These are phyloP conservation scores for Eutrigla gurnardus DNA, from an alignment of 2,797 vertebrate species.

Conservation along the genomic window DNA sequence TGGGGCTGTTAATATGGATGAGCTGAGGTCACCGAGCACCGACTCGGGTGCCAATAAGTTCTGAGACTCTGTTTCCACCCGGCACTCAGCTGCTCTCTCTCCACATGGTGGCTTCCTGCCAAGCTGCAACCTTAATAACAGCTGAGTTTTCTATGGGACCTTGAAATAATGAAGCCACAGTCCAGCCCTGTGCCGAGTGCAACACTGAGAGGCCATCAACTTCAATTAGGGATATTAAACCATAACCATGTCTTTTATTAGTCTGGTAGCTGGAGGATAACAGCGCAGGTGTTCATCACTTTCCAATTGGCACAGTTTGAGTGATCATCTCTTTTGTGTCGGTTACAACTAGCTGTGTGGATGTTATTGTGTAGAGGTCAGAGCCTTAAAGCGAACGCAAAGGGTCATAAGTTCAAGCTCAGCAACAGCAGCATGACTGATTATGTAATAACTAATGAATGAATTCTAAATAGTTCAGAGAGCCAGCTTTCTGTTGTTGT, in stretches of 20 bases:
- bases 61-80: conserved; percentile 3
- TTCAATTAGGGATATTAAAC: conserved; percentile 13
- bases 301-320: background rate
- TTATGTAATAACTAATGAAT: too few relatives aligned
- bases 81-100: background rate
- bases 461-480: too few relatives aligned
- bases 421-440: too few relatives aligned
- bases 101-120: conserved; percentile 28
- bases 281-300: conserved; percentile 5
- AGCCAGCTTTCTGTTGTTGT: too few relatives aligned
- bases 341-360: too few relatives aligned
- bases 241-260: background rate
- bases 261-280: background rate
- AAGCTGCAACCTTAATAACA: conserved; percentile 26
- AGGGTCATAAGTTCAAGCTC: too few relatives aligned
- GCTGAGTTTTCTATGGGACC: conserved; percentile 7
- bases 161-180: conserved; percentile 21
- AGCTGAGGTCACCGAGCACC: background rate
- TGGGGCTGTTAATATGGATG: too few relatives aligned
- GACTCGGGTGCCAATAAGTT: background rate
- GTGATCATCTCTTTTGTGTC: too few relatives aligned
- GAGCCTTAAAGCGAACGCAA: too few relatives aligned
- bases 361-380: too few relatives aligned
- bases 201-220: conserved; percentile 7
- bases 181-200: background rate